Evolutionary conservation across 1,140 invertebrate species (phyloP).

Genomic region (Hycleus cichorii): DNA sequence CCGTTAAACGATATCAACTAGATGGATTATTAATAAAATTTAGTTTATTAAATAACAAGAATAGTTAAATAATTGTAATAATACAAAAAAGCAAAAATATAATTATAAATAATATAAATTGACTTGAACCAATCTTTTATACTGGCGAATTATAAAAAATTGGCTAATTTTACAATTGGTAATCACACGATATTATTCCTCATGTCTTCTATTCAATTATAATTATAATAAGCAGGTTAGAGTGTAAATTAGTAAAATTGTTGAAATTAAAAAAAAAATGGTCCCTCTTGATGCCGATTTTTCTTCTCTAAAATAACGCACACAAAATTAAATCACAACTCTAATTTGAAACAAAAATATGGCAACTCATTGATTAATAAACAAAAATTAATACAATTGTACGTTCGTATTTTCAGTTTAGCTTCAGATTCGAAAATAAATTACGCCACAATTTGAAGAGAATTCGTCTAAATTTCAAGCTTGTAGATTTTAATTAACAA

Average conservation of each 20-base stretch:
- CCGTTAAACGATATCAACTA: constrained; percentile 13
- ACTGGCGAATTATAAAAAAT: constrained; percentile 34
- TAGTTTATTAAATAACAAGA: constrained; percentile 32
- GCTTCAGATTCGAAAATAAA: constrained; percentile 6
- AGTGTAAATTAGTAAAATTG: constrained; percentile 32
- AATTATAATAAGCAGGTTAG: constrained; percentile 28
- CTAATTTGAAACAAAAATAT: constrained; percentile 28
- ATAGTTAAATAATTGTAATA: constrained; percentile 32
- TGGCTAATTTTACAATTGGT: constrained; percentile 19
- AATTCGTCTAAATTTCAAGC: constrained; percentile 7
- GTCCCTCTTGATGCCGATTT: constrained; percentile 26
- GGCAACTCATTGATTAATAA: constrained; percentile 20
- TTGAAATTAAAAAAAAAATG: constrained; percentile 31
- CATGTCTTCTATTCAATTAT: not conserved
- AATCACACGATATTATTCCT: constrained; percentile 24
- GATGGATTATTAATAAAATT: constrained; percentile 29
- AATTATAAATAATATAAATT: not conserved
- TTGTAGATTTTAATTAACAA: not conserved
- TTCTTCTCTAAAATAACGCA: not conserved
- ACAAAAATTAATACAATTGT: constrained; percentile 1
- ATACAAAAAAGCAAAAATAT: constrained; percentile 5
- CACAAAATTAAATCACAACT: constrained; percentile 25
- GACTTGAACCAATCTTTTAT: constrained; percentile 19
- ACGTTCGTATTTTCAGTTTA: not conserved
- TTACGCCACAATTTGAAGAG: constrained; percentile 11